Conservation (phyloP, 2,113 vertebrate species). For the Grallaria varia region DNA sequence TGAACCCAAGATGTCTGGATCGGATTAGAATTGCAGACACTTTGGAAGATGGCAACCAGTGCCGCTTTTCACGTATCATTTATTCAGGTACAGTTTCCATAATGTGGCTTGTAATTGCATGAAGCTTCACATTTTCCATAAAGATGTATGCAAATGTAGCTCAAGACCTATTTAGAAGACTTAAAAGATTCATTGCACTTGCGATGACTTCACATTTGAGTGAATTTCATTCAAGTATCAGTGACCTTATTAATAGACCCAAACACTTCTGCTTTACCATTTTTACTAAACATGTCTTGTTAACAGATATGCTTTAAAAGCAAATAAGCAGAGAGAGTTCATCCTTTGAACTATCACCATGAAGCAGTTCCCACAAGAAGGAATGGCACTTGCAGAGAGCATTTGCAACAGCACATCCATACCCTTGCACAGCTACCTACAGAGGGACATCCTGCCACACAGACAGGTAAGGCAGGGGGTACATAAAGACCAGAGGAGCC, state of each 20-base stretch:
- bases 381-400: not conserved
- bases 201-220: not conserved
- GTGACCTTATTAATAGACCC: constrained; percentile 3
- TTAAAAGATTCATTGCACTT: not conserved
- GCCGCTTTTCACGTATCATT: not conserved
- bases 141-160: constrained; percentile 21
- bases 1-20: not conserved
- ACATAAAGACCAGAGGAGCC: not conserved
- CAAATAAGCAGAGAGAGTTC: not conserved
- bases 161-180: constrained; percentile 22
- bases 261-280: not conserved
- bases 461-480: not conserved
- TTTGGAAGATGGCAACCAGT: not conserved
- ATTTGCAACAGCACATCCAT: not conserved
- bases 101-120: not conserved
- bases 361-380: not conserved
- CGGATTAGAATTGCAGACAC: not conserved
- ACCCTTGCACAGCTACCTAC: not conserved
- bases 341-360: not conserved
- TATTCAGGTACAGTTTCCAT: not conserved
- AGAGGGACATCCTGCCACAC: not conserved
- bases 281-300: constrained; percentile 8
- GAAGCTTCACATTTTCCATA: not conserved
- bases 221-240: not conserved
- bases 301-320: not conserved